Evolutionary conservation across 2,113 vertebrate genomes (phyloP), one percentile per base, ranked within the genome.

Genomic region (Gila orcuttii): DNA sequence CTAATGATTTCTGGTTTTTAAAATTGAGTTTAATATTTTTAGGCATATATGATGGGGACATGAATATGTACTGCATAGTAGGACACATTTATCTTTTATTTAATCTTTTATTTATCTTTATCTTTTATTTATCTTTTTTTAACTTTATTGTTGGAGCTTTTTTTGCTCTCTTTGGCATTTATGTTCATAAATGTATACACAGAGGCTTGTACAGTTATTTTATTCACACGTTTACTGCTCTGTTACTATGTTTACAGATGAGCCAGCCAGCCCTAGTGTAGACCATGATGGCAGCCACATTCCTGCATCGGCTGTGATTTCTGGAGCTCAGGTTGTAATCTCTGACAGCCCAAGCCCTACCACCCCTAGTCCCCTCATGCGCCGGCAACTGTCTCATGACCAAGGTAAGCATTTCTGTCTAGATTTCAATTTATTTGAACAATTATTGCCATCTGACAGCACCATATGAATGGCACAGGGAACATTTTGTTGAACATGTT

Each of bases 381-480:
- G 96, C 45, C 96, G 98, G 1, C 98, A 99, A 73, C 96, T 99
- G 85, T 99, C 98, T 88, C 97, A 99, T 88, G 98, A 99, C 92
- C 96, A 98, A 94, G 98, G 98, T 99, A 93, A 87, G 90, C 52
- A 4, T 11, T 21, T 17, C 57, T 39, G 2, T 60, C 7, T 33
- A 19, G 19, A 84, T 59, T 47, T 50, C 1, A 50, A 13, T 75
- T 25, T 45, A 33, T 68, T 75, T 75, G 0, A 4, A 50, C 47
- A 77, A 52, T 77, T 77, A 55, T 55, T 77, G 28, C 15, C n/a
- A 77, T 52, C 45, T 52, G 28, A 28, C 28, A 21, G 21, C 31
- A 60, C 9, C 10, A 79, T 23, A 21, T 6, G 23, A 33, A 12
- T 31, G 28, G 60, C 4, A 55, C 42, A 68, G 75, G 11, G 62